Evolutionary conservation across 2,797 vertebrate species (phyloP).

Genomic region (Heliangelus exortis): DNA sequence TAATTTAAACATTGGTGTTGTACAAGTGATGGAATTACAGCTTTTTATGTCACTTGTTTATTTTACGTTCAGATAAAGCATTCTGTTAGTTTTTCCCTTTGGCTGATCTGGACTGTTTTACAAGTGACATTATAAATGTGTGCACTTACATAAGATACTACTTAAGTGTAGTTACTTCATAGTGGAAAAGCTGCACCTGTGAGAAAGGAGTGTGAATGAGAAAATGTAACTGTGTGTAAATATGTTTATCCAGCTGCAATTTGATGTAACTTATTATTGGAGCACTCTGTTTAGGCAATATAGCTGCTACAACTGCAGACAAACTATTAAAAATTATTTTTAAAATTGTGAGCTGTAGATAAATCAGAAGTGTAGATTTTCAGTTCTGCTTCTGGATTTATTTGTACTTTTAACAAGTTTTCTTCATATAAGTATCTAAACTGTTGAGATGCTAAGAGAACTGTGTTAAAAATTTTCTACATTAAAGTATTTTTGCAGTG

Average conservation of each 20-base stretch:
- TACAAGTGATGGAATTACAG: constrained; percentile 29
- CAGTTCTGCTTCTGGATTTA: neutral
- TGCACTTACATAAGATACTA: constrained; percentile 7
- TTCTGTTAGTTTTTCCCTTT: constrained; percentile 57
- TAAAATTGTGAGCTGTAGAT: neutral
- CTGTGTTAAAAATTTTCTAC: neutral
- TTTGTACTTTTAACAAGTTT: neutral
- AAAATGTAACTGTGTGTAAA: constrained; percentile 65
- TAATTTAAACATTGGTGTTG: neutral
- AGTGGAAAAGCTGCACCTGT: constrained; percentile 73
- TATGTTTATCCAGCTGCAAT: constrained; percentile 77
- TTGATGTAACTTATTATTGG: constrained; percentile 57
- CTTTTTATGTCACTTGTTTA: constrained; percentile 54
- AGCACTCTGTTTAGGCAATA: constrained; percentile 36
- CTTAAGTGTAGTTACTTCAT: constrained; percentile 33
- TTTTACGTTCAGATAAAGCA: constrained; percentile 36
- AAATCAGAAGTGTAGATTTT: neutral
- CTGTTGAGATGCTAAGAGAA: neutral
- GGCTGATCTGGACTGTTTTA: constrained; percentile 46
- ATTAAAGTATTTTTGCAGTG: neutral
- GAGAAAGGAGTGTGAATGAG: constrained; percentile 58
- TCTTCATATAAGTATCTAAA: neutral
- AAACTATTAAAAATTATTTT: constrained; percentile 55
- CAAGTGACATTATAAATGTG: constrained; percentile 36
- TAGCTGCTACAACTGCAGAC: constrained; percentile 61